These are phyloP conservation scores for Cyclophora albipunctata DNA, from an alignment of 2,888 invertebrate genomes.

Conservation along the genomic window DNA sequence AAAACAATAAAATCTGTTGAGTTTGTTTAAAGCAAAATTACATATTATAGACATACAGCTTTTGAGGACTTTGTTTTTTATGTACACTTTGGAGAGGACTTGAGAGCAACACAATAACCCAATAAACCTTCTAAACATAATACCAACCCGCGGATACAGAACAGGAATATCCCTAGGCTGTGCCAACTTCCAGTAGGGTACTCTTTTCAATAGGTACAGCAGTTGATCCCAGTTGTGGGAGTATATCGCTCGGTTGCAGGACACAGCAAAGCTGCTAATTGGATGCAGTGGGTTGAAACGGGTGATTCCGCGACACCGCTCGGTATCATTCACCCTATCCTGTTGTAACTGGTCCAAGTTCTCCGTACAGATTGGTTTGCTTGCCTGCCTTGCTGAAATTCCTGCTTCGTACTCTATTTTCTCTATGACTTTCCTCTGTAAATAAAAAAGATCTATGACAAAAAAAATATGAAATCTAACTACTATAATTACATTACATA, in stretches of 20 bases:
- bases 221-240: slow-evolving; percentile 59
- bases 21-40: too few relatives aligned
- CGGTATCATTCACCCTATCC: too few relatives aligned
- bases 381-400: too few relatives aligned
- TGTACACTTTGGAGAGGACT: too few relatives aligned
- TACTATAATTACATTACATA: background rate
- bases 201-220: slow-evolving; percentile 45
- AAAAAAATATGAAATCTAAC: background rate
- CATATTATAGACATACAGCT: too few relatives aligned
- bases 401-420: slow-evolving; percentile 15
- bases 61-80: too few relatives aligned
- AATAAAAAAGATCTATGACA: slow-evolving; percentile 6
- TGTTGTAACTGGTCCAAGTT: too few relatives aligned
- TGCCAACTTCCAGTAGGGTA: slow-evolving; percentile 39
- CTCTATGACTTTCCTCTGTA: slow-evolving; percentile 41
- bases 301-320: too few relatives aligned
- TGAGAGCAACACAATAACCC: too few relatives aligned
- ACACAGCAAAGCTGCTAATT: background rate
- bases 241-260: slow-evolving; percentile 42
- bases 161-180: background rate
- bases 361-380: too few relatives aligned
- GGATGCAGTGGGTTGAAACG: too few relatives aligned
- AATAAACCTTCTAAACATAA: background rate
- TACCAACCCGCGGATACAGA: slow-evolving; percentile 46
- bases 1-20: too few relatives aligned